Evolutionary conservation across 2,113 vertebrate species (phyloP), one percentile per base, ranked within the genome.

Genomic region (Heterocephalus glaber): DNA sequence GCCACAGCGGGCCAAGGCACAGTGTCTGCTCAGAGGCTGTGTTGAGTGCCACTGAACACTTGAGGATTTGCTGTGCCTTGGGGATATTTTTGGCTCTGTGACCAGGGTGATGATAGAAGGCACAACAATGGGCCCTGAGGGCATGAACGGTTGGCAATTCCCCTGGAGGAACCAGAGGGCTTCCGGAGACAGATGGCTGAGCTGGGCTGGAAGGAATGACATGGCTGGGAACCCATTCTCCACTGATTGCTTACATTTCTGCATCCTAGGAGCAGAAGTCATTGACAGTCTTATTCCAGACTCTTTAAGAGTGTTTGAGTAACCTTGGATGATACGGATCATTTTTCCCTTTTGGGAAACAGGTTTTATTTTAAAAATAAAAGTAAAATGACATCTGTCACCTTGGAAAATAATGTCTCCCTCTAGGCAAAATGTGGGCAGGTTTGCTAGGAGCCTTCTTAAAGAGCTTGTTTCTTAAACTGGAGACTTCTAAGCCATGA

Each of bases 401-500:
- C 12, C 24, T 83, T 88, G 60, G 30, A 65, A 89, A 49, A 58
- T 0, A 7, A 0, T 3, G 1, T 58, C 70, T 65, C 56, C 14
- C 20, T 17, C 5, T 16, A 28, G 74, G 63, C 35, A 61, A 20
- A 65, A 11, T 16, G 0, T n/a, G 61, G 41, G 49, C 61, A 80
- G 10, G 54, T 38, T 66, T 54, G 16, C 86, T 26, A 28, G 24
- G 19, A 38, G 11, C 68, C 44, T 30, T 60, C 20, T 74, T 44
- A 30, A 56, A 82, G 63, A 44, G 3, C 13, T 12, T 4, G 56
- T 61, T 84, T 47, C 60, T 68, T 33, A 52, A n/a, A 30, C 35
- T 35, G 0, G 28, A 38, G 3, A 2, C 19, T 74, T 35, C 33
- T 49, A 12, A 22, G 52, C 19, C 1, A 0, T 13, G 70, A 12